Base-by-base conservation (phyloP, 2,113 vertebrate species). In the Phylloscopus whistleri region DNA sequence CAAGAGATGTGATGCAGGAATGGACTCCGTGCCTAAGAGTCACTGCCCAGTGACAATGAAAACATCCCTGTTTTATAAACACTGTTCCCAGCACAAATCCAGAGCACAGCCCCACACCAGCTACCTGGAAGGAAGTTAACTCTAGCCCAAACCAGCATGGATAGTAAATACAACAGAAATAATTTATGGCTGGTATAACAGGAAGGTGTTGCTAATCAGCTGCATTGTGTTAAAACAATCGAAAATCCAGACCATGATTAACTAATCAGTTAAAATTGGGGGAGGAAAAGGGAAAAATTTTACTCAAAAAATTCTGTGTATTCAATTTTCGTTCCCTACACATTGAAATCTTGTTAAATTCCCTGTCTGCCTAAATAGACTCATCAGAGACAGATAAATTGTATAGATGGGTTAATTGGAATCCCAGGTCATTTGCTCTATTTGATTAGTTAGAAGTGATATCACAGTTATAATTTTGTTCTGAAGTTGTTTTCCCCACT, bases 371-470 rank as follows among this genome's bases (percentile, higher is more conserved):
- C n/a, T 72, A 91, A 91, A 43, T 12, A 75, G 30, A 43, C 31
- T 74, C 72, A 26, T 84, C 13, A 2, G 53, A 31, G 53, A 31
- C 5, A 66, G 37, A 52, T 58, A 92, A 70, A 86, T 89, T 77
- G 7, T 27, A 56, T 14, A 33, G 63, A 67, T 33, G 30, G 78
- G 56, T 49, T 90, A 73, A 82, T 84, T 73, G 62, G 74, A 82
- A 76, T 91, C 77, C 60, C 81, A 66, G 70, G 70, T 87, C 31
- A 51, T 55, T 94, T 84, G 37, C 35, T 92, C 75, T 87, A 22
- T 90, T 93, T 89, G 35, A 55, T 74, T 68, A 60, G 17, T 79
- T 84, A 56, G 53, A 75, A 84, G 20, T n/a, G 33, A 75, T 74
- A 84, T 21, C 9, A 16, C 30, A 13, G 41, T 30, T 63, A 44